phyloP scores from a whole-genome alignment of 2,797 vertebrate species.

The Gallirallus australis region DNA sequence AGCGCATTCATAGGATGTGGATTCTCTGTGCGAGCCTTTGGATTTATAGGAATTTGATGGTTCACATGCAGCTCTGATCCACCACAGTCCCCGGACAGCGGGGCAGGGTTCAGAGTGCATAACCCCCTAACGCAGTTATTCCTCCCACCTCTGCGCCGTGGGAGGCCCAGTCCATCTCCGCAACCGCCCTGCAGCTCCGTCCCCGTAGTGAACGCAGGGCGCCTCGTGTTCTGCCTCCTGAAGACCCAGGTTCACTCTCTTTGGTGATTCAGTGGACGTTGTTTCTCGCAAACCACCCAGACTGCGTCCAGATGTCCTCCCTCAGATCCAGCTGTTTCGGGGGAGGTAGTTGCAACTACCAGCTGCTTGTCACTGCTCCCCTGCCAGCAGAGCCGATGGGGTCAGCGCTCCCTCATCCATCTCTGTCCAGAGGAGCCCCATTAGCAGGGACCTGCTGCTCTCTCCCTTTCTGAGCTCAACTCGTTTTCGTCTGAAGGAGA shows the following conservation, averaged over 20 bases:
- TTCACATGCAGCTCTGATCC: background rate
- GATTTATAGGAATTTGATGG: background rate
- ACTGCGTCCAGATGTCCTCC: slow-evolving; percentile 57
- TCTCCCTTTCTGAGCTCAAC: background rate
- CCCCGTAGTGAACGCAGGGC: accelerated
- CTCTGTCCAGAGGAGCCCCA: background rate
- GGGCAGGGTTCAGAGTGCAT: background rate
- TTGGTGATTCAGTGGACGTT: background rate
- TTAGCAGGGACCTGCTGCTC: slow-evolving; percentile 19
- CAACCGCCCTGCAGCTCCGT: background rate
- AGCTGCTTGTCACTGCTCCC: slow-evolving; percentile 57
- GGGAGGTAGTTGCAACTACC: slow-evolving; percentile 44
- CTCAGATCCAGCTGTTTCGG: slow-evolving; percentile 60
- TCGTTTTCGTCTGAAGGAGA: background rate
- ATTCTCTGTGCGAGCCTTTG: accelerated
- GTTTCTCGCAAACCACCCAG: slow-evolving; percentile 53
- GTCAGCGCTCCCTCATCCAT: slow-evolving; percentile 60
- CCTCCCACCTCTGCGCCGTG: background rate
- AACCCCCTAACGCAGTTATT: background rate
- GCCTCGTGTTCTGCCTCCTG: background rate
- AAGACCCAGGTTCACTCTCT: background rate
- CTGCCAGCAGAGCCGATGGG: slow-evolving; percentile 2
- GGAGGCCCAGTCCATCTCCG: background rate
- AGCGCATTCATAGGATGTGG: accelerated
- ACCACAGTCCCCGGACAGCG: accelerated